These are phyloP conservation scores for Trichoplusia ni DNA, from an alignment of 1,140 invertebrate genomes.

Conservation along the genomic window DNA sequence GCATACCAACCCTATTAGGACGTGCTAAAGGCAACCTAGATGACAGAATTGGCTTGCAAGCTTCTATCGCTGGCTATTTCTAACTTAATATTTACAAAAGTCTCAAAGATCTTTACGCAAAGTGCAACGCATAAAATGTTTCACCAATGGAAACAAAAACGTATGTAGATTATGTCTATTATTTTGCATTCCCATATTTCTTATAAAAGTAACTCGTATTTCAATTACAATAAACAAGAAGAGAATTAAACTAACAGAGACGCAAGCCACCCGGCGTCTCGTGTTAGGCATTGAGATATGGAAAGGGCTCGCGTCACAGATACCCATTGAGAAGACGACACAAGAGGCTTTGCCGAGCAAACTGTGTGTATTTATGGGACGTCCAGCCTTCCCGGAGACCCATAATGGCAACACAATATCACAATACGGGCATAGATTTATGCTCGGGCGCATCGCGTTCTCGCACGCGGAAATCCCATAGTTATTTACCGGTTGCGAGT, in stretches of 20 bases:
- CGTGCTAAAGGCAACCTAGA: slow-evolving; percentile 48
- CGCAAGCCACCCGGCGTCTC: slow-evolving; percentile 14
- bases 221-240: slow-evolving; percentile 21
- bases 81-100: background rate
- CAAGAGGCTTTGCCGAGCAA: slow-evolving; percentile 46
- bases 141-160: too few species aligned
- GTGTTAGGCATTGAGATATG: slow-evolving; percentile 38
- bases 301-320: slow-evolving; percentile 40
- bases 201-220: background rate
- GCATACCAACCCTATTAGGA: slow-evolving; percentile 65
- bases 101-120: background rate
- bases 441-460: slow-evolving; percentile 72
- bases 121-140: background rate
- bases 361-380: slow-evolving; percentile 72
- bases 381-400: slow-evolving; percentile 59
- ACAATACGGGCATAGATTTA: slow-evolving; percentile 80
- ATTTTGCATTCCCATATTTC: background rate
- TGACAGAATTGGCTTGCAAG: slow-evolving; percentile 48
- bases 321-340: slow-evolving; percentile 40
- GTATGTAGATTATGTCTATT: background rate
- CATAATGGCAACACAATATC: slow-evolving; percentile 81
- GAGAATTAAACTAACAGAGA: slow-evolving; percentile 23
- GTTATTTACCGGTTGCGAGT: slow-evolving; percentile 80
- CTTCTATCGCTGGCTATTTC: slow-evolving; percentile 10
- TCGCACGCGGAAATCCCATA: slow-evolving; percentile 80